Evolutionary conservation across 1,140 invertebrate genomes (phyloP).

Genomic region (Heliconius hewitsoni): DNA sequence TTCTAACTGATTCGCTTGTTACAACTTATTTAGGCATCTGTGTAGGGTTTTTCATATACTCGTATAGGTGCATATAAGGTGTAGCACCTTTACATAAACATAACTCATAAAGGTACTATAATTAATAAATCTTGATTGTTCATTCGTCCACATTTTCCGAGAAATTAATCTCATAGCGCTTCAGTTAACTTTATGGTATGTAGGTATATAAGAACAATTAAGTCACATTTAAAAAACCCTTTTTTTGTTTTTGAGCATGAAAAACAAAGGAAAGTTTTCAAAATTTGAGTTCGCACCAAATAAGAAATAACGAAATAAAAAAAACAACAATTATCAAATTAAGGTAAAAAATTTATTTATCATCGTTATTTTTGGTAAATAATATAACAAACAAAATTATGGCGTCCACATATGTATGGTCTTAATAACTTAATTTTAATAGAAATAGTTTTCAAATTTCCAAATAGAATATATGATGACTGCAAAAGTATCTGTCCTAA

Average conservation of each 20-base stretch:
- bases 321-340: not conserved
- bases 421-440: not conserved
- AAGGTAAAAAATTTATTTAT: not conserved
- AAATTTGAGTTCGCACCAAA: no score
- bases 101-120: not conserved
- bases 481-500: no score
- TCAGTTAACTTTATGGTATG: not conserved
- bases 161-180: not conserved
- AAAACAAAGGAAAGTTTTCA: no score
- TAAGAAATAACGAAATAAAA: not conserved
- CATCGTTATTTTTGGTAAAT: not conserved
- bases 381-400: not conserved
- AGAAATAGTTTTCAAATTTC: no score
- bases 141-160: not conserved
- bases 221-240: not conserved
- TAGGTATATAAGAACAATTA: not conserved
- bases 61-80: no score
- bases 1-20: no score
- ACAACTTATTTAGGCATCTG: no score
- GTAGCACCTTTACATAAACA: not conserved
- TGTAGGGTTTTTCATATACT: no score
- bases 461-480: no score
- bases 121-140: not conserved
- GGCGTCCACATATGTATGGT: not conserved
- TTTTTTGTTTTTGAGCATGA: no score